These are phyloP conservation scores for Pseudococcus longispinus DNA, from an alignment of 2,888 invertebrate species.

Conservation along the genomic window DNA sequence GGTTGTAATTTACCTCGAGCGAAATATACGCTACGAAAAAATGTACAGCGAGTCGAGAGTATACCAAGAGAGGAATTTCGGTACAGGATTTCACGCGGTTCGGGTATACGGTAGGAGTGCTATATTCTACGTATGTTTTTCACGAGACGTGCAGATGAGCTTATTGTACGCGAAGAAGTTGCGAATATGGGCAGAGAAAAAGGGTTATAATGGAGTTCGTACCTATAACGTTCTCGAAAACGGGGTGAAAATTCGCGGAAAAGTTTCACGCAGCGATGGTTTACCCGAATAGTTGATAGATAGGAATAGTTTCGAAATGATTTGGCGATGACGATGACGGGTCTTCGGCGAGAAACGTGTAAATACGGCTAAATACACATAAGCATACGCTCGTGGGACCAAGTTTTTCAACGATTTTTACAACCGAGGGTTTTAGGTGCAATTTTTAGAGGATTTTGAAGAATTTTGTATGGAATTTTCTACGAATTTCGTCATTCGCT, in stretches of 20 bases:
- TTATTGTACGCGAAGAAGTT: background rate
- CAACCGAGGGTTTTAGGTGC: no score
- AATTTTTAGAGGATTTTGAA: no score
- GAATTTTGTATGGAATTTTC: no score
- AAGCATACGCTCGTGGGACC: no score
- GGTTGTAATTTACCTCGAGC: constrained; percentile 12
- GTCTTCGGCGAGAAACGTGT: no score
- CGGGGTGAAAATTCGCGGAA: background rate
- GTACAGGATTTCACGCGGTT: background rate
- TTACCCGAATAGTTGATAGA: background rate
- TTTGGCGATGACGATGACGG: no score
- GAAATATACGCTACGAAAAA: background rate
- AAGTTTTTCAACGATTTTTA: no score
- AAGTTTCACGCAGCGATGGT: background rate
- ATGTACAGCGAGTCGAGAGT: background rate
- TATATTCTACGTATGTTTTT: background rate
- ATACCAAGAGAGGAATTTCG: background rate
- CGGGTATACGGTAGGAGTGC: background rate
- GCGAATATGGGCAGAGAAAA: background rate
- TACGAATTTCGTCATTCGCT: no score
- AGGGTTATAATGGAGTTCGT: background rate
- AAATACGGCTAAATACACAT: no score
- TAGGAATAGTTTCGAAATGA: background rate
- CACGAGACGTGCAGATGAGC: background rate
- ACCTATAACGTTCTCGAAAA: background rate